Evolutionary conservation across 2,113 vertebrate species (phyloP).

Genomic region (Lagopus leucura): DNA sequence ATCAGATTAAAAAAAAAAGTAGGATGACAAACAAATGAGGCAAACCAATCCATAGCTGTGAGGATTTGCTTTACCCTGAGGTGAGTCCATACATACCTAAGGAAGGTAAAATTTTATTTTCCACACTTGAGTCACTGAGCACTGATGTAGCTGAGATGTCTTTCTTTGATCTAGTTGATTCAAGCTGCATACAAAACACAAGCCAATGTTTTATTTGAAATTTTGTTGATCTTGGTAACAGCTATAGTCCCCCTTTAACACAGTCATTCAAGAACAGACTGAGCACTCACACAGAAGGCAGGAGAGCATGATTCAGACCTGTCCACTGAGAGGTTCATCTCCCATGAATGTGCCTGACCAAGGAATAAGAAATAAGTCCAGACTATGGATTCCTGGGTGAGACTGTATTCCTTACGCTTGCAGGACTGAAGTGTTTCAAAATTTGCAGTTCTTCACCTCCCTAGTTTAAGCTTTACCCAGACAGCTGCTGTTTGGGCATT

Average conservation of each 20-base stretch:
- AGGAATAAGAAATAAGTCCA: not conserved
- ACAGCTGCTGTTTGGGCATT: not conserved
- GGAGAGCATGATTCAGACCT: not conserved
- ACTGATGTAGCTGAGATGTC: not conserved
- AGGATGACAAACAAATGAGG: not conserved
- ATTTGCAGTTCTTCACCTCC: not conserved
- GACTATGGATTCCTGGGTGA: not conserved
- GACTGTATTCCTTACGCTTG: not conserved
- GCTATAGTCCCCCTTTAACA: not conserved
- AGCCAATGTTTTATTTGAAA: not conserved
- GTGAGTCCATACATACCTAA: not conserved
- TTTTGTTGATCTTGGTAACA: not conserved
- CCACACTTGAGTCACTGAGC: not conserved
- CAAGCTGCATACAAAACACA: not conserved
- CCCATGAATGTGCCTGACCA: not conserved
- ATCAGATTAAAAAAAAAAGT: not conserved
- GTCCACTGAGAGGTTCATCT: not conserved
- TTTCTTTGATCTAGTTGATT: not conserved
- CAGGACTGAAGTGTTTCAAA: not conserved
- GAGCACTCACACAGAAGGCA: not conserved
- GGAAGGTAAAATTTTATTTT: not conserved
- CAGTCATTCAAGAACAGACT: not conserved
- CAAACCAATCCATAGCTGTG: not conserved
- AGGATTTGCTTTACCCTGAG: not conserved
- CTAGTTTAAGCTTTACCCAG: not conserved